Percentiles rank a stretch among this genome's conserved stretches.
These are phyloP conservation scores for Poeciliopsis paucimaculata DNA, from an alignment of 2,797 vertebrate species.

Conservation along the genomic window DNA sequence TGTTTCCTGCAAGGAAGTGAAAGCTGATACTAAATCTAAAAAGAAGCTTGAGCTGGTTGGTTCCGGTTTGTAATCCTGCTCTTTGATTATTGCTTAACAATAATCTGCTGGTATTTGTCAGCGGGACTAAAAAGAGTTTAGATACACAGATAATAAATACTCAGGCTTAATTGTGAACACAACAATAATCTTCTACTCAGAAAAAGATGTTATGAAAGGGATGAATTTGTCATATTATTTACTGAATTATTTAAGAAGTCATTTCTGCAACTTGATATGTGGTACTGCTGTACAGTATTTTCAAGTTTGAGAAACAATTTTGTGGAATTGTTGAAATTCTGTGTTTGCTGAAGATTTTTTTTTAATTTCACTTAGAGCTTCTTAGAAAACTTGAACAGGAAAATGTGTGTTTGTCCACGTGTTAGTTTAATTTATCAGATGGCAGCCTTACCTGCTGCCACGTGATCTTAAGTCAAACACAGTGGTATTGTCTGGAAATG, in stretches of 20 bases:
- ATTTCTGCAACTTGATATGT: not conserved
- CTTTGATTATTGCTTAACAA: constrained; percentile 4
- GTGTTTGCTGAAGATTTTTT: not conserved
- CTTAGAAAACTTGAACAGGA: not conserved
- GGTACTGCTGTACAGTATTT: not conserved
- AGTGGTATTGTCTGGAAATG: not conserved
- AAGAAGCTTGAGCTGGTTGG: not conserved
- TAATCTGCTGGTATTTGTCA: constrained; percentile 2
- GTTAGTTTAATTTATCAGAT: not conserved
- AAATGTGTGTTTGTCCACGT: not conserved
- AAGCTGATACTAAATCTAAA: constrained; percentile 1
- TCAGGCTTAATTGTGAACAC: not conserved
- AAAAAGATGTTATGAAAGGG: not conserved
- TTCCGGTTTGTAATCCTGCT: not conserved
- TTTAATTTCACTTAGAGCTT: not conserved
- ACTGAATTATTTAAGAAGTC: not conserved
- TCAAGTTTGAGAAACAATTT: not conserved
- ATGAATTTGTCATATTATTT: not conserved
- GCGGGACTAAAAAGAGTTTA: not conserved
- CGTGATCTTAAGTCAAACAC: not conserved
- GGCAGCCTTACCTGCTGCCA: not conserved
- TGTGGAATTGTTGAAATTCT: not conserved
- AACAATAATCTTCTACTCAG: not conserved
- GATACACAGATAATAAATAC: not conserved
- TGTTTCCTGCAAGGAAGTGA: not conserved